These are phyloP conservation scores for Agelastica alni DNA, from an alignment of 2,888 invertebrate genomes.

Conservation along the genomic window DNA sequence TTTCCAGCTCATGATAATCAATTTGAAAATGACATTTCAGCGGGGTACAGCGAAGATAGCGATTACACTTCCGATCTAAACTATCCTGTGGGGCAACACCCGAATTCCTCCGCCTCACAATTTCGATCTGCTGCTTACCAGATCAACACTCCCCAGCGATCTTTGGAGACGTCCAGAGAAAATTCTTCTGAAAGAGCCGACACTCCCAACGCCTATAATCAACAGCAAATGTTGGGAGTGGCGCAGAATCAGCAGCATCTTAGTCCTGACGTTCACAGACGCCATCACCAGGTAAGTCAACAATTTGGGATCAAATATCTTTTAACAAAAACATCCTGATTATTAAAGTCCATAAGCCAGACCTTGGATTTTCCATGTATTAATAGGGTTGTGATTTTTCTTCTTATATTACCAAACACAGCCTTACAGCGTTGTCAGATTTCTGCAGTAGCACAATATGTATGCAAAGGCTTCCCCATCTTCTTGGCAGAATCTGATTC, in stretches of 20 bases:
- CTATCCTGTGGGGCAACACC: conserved; percentile 82
- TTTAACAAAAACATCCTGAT: no score
- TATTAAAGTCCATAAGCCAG: no score
- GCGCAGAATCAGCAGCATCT: conserved; percentile 49
- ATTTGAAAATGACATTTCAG: conserved; percentile 63
- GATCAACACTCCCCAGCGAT: conserved; percentile 77
- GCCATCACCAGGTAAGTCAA: conserved; percentile 45
- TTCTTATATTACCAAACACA: no score
- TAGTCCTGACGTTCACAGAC: conserved; percentile 52
- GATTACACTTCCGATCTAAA: conserved; percentile 97
- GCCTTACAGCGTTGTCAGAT: no score
- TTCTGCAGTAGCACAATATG: no score
- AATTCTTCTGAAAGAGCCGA: conserved; percentile 84
- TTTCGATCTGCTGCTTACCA: conserved; percentile 79
- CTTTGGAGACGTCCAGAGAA: conserved; percentile 78
- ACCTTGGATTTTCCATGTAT: no score
- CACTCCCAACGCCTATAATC: conserved; percentile 46
- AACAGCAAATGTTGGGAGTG: conserved; percentile 30
- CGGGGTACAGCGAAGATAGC: conserved; percentile 94
- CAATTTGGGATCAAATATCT: no score
- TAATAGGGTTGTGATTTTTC: no score
- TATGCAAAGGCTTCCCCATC: no score
- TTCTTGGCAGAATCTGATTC: no score
- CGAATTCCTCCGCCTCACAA: conserved; percentile 91
- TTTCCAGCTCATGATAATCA: conserved; percentile 55